Conservation (phyloP, 2,888 invertebrate genomes). For the Drosophila kuntzei region DNA sequence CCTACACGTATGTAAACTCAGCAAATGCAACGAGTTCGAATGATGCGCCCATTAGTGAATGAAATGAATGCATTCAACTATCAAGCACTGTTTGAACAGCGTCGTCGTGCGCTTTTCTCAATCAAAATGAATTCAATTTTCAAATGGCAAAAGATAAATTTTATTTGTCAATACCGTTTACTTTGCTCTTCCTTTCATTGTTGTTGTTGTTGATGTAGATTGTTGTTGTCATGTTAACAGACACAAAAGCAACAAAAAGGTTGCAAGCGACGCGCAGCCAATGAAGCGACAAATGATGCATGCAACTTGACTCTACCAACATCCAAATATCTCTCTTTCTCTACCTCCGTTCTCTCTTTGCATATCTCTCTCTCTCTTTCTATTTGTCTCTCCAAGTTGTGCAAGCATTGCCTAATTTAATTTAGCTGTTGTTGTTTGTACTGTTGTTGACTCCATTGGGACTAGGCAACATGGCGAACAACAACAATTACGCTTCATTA, state of each 20-base stretch:
- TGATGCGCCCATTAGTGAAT: slow-evolving; percentile 37
- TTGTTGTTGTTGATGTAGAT: slow-evolving; percentile 12
- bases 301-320: slow-evolving; percentile 32
- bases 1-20: slow-evolving; percentile 12
- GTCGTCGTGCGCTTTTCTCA: slow-evolving; percentile 41
- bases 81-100: slow-evolving; percentile 34
- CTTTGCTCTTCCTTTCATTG: slow-evolving; percentile 26
- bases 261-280: slow-evolving; percentile 44
- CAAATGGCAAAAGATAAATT: slow-evolving; percentile 48
- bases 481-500: slow-evolving; percentile 79
- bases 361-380: not conserved
- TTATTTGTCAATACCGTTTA: slow-evolving; percentile 46
- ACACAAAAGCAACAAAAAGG: slow-evolving; percentile 43
- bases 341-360: not conserved
- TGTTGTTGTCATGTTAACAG: slow-evolving; percentile 59
- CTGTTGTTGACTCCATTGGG: slow-evolving; percentile 41
- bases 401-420: slow-evolving; percentile 66
- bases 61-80: slow-evolving; percentile 41
- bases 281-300: slow-evolving; percentile 60
- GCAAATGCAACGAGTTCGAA: slow-evolving; percentile 8
- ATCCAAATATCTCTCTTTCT: not conserved
- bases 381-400: slow-evolving; percentile 25
- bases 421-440: slow-evolving; percentile 46
- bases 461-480: slow-evolving; percentile 45
- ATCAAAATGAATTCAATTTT: slow-evolving; percentile 65